Base-by-base conservation (phyloP, 2,797 vertebrate species). In the Semotilus atromaculatus region DNA sequence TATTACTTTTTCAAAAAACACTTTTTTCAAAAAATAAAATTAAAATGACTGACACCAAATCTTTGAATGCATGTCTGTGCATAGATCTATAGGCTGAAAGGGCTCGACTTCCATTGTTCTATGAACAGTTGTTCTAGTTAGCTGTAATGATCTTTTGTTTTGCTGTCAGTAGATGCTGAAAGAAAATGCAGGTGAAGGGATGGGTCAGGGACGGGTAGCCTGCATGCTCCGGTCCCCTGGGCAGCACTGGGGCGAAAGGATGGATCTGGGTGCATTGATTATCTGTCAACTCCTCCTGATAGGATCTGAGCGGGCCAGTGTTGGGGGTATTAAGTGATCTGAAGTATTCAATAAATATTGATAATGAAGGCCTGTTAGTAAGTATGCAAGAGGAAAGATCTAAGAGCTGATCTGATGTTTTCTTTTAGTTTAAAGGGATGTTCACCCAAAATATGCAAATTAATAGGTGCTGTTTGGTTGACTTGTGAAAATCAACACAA, bases 331-430 rank as follows among this genome's bases (percentile, higher is more conserved):
- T 88, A 88, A 87, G 85, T 85, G 86, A 89, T 89, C 79, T 87
- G 78, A 88, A 80, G 79, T 77, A 83, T 90, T 89, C 88, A 78
- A 88, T 89, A 86, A 89, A 88, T 81, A 88, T 89, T 84, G 86
- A 88, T 87, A 84, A 86, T 84, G 75, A 87, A 80, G 81, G 73
- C 45, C 75, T 77, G 86, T 85, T 74, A 67, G 84, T 76, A 29
- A 26, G 26, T 75, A 48, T 36, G 6, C 60, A 60, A 55, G 16
- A 58, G 45, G 60, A 38, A n/a, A 62, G 68, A 58, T 62, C 51
- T 31, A 21, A 80, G 18, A 85, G 58, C 62, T 64, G 26, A 31
- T 16, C 26, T 31, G 60, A 55, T 60, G 62, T 36, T 26, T 43
- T 31, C 16, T 43, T n/a, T 45, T 31, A 58, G 43, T 71, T 68